Percentiles rank a stretch among this genome's conserved stretches.
Conservation (phyloP, 2,113 vertebrate species). For the Saimiri boliviensis region DNA sequence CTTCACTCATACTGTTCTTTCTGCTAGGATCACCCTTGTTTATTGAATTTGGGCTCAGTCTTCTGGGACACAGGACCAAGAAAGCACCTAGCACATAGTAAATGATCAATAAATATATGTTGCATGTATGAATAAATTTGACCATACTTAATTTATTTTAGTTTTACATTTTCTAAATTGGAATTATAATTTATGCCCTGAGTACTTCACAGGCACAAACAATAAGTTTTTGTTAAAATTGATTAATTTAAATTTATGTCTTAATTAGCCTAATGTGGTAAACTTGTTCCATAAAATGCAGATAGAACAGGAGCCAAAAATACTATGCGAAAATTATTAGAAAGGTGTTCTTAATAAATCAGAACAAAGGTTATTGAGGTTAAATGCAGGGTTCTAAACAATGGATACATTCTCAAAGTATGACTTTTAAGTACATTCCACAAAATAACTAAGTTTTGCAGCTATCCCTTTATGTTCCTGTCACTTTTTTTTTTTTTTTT, state of each 20-base stretch:
- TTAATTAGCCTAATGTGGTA: background rate
- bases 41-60: background rate
- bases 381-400: background rate
- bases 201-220: background rate
- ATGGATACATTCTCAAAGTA: background rate
- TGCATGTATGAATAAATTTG: background rate
- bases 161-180: background rate
- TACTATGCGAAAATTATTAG: background rate
- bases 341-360: background rate
- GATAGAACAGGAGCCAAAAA: background rate
- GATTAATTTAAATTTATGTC: background rate
- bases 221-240: background rate
- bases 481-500: no score
- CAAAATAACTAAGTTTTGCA: background rate
- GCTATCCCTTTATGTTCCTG: background rate
- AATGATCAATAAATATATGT: background rate
- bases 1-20: background rate
- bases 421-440: background rate
- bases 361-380: background rate
- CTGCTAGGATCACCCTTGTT: background rate
- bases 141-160: background rate
- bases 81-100: background rate
- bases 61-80: background rate
- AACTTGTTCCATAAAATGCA: background rate
- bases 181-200: background rate